Conservation (phyloP, 2,888 invertebrate species). For the Pollenia amentaria region DNA sequence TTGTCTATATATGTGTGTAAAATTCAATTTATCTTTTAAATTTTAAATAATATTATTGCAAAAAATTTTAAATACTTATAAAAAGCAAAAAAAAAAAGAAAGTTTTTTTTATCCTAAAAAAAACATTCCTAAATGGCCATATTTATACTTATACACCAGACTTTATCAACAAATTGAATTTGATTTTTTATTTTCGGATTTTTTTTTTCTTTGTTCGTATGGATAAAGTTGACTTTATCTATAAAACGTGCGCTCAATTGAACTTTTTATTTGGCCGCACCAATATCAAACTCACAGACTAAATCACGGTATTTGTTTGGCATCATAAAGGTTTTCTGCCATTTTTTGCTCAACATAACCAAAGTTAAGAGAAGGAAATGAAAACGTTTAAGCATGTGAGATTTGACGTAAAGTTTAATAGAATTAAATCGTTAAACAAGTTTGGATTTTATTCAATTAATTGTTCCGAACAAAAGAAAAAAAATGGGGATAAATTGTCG, state of each 20-base stretch:
- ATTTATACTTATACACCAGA: constrained; percentile 12
- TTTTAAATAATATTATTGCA: background rate
- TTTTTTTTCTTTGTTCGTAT: constrained; percentile 7
- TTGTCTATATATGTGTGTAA: too few relatives aligned
- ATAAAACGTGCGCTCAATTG: constrained; percentile 73
- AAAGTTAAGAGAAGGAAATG: constrained; percentile 6
- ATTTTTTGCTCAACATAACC: constrained; percentile 17
- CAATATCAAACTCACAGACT: constrained; percentile 63
- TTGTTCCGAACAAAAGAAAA: too few relatives aligned
- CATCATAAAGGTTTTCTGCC: constrained; percentile 56
- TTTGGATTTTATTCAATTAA: too few relatives aligned
- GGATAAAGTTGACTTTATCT: constrained; percentile 72
- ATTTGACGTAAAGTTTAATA: background rate
- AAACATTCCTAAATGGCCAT: constrained; percentile 44
- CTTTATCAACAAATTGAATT: constrained; percentile 68
- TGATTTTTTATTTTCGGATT: constrained; percentile 28
- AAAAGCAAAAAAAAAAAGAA: constrained; percentile 14
- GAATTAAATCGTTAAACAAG: background rate
- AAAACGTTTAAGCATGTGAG: constrained; percentile 6
- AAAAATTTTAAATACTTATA: constrained; percentile 43
- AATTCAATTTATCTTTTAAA: too few relatives aligned
- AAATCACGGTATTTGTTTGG: constrained; percentile 73
- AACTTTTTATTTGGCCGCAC: constrained; percentile 66
- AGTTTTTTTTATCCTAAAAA: constrained; percentile 16
- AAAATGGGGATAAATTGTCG: too few relatives aligned